Conservation (phyloP, 2,888 invertebrate genomes). For the Hypselothyrea guttata region DNA sequence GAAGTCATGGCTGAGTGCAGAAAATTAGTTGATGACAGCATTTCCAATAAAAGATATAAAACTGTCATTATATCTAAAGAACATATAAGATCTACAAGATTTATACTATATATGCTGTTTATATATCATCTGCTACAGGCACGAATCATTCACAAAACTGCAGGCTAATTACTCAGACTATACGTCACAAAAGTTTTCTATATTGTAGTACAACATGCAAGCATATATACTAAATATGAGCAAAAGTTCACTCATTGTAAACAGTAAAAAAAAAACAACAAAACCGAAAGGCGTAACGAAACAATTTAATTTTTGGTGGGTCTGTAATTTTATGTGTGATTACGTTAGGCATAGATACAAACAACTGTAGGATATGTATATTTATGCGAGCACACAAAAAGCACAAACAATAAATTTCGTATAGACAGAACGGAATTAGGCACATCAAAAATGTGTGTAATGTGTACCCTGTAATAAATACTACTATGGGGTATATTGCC, state of each 20-base stretch:
- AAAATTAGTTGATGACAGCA: constrained; percentile 6
- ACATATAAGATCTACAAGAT: too few species aligned
- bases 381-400: constrained; percentile 1
- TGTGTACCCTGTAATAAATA: not conserved
- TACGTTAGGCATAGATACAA: constrained; percentile 51
- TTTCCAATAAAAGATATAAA: not conserved
- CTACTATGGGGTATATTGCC: not conserved
- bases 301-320: constrained; percentile 58
- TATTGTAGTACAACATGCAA: constrained; percentile 7
- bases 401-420: not conserved
- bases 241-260: constrained; percentile 1
- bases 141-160: constrained; percentile 25
- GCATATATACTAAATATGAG: constrained; percentile 13
- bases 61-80: constrained; percentile 1
- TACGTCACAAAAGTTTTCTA: constrained; percentile 45
- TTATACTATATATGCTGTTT: constrained; percentile 11
- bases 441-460: constrained; percentile 2
- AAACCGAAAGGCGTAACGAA: constrained; percentile 61
- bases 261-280: constrained; percentile 4
- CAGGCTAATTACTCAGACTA: constrained; percentile 40
- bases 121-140: constrained; percentile 9
- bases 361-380: constrained; percentile 4
- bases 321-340: constrained; percentile 56
- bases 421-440: constrained; percentile 7
- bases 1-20: constrained; percentile 6